These are phyloP conservation scores for Spizaetus ornatus DNA, from an alignment of 2,113 vertebrate genomes.

Conservation along the genomic window DNA sequence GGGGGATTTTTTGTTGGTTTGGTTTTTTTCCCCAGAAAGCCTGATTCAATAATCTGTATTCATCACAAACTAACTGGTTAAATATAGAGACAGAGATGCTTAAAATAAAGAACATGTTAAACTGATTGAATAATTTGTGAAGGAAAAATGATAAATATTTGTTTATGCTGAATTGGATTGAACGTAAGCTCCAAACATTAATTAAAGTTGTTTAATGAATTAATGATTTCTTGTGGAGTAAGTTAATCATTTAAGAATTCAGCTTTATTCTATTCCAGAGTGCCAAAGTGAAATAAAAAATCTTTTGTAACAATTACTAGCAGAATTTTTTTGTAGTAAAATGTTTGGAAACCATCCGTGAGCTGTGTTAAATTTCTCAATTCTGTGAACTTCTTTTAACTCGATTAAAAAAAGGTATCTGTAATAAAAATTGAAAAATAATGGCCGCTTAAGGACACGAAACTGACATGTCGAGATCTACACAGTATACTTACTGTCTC, in stretches of 20 bases:
- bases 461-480: background rate
- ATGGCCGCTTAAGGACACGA: background rate
- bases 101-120: background rate
- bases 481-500: background rate
- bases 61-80: background rate
- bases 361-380: background rate
- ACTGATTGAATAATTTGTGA: background rate
- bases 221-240: constrained; percentile 6
- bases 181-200: background rate
- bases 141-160: background rate
- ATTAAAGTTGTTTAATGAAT: background rate
- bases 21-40: rapidly evolving
- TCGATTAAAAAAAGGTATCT: background rate
- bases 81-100: background rate
- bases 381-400: background rate
- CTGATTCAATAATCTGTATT: background rate
- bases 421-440: background rate
- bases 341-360: background rate
- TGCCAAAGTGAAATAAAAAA: background rate
- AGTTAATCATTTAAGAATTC: background rate
- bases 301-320: background rate
- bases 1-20: background rate
- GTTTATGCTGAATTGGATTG: background rate
- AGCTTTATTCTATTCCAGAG: background rate
- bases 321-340: background rate